Evolutionary conservation across 2,888 invertebrate genomes (phyloP).

Genomic region (Cyclophora punctaria): DNA sequence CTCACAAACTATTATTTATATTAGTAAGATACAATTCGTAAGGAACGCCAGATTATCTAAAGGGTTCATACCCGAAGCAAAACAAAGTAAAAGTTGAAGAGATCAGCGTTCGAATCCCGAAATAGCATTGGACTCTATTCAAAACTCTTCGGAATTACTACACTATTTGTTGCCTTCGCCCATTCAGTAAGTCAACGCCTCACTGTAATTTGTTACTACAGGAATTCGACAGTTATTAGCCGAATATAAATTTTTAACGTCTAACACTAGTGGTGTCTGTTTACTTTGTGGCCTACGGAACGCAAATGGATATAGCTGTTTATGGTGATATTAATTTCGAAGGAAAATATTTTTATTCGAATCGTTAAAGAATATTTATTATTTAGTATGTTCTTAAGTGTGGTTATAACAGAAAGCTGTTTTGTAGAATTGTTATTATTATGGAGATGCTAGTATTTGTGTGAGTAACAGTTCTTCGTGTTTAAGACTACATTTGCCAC

Average conservation of each 20-base stretch:
- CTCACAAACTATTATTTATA: no score
- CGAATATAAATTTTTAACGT: conserved; percentile 48
- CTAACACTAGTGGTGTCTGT: conserved; percentile 29
- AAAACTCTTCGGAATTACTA: conserved; percentile 72
- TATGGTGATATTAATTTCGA: conserved; percentile 34
- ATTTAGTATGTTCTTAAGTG: conserved; percentile 16
- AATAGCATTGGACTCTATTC: conserved; percentile 73
- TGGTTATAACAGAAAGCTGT: conserved; percentile 3
- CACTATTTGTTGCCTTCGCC: conserved; percentile 63
- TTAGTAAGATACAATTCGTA: no score
- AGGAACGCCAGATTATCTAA: no score
- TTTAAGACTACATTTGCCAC: no score
- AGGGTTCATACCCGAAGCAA: conserved; percentile 37
- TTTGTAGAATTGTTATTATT: conserved; percentile 1
- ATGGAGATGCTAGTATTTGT: neutral
- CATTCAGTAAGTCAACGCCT: conserved; percentile 71
- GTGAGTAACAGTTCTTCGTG: no score
- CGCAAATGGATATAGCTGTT: conserved; percentile 32
- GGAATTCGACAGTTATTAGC: conserved; percentile 62
- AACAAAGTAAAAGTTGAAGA: conserved; percentile 54
- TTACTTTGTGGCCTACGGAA: conserved; percentile 32
- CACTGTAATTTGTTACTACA: conserved; percentile 53
- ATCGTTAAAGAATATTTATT: conserved; percentile 25
- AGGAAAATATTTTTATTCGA: conserved; percentile 30
- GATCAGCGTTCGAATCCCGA: conserved; percentile 62